Evolutionary conservation across 2,797 vertebrate species (phyloP).

Genomic region (Notolabrus celidotus): DNA sequence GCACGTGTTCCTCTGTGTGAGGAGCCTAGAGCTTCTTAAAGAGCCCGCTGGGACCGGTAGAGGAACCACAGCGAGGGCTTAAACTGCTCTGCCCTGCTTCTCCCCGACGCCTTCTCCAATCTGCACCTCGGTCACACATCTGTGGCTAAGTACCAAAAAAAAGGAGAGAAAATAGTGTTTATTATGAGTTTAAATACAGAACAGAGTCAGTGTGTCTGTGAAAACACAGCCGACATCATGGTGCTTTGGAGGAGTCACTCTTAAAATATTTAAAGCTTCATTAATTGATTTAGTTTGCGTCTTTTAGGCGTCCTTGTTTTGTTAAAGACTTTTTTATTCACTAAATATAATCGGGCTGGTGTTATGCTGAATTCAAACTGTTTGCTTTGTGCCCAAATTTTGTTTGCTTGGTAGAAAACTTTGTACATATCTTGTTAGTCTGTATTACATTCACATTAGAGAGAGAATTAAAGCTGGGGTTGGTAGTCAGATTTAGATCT

Average conservation of each 20-base stretch:
- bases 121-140: slow-evolving; percentile 22
- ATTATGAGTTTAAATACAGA: neutral
- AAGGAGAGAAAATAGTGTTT: neutral
- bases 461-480: no score
- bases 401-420: no score
- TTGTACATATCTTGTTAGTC: no score
- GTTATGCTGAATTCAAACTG: no score
- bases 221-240: neutral
- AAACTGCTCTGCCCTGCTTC: slow-evolving; percentile 33
- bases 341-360: no score
- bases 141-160: neutral
- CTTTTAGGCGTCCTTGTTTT: no score
- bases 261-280: no score
- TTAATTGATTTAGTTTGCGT: neutral
- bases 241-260: neutral
- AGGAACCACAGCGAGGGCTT: slow-evolving; percentile 48
- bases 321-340: no score
- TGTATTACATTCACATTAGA: no score
- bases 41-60: slow-evolving; percentile 55
- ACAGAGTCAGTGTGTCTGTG: neutral
- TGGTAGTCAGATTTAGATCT: no score
- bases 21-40: slow-evolving; percentile 63
- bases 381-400: no score
- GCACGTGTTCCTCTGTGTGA: slow-evolving; percentile 26
- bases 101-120: neutral